These are phyloP conservation scores for Gobiocypris rarus DNA, from an alignment of 2,113 vertebrate genomes.

Conservation along the genomic window DNA sequence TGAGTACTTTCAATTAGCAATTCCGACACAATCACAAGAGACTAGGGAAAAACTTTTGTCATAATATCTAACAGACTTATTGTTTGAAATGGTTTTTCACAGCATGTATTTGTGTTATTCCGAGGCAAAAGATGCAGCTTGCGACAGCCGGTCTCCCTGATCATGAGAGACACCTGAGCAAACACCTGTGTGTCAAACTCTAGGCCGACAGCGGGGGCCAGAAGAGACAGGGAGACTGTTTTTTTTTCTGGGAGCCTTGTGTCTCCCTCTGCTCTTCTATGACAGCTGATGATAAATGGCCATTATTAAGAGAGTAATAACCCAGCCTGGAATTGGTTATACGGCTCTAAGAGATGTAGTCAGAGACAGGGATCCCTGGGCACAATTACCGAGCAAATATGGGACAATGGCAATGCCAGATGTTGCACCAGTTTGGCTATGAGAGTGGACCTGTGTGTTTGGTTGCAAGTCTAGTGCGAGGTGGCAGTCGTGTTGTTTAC, in stretches of 20 bases:
- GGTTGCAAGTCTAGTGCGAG: constrained; percentile 50
- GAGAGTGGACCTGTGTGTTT: constrained; percentile 48
- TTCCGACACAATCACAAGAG: constrained; percentile 15
- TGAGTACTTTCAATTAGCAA: background rate
- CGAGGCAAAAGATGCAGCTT: constrained; percentile 34
- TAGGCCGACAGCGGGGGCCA: constrained; percentile 43
- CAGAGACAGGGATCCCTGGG: constrained; percentile 64
- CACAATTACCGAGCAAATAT: constrained; percentile 70
- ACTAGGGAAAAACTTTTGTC: background rate
- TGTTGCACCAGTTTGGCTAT: constrained; percentile 65
- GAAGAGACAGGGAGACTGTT: constrained; percentile 46
- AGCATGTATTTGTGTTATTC: constrained; percentile 33
- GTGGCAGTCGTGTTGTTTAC: constrained; percentile 50
- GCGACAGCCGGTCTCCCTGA: constrained; percentile 35
- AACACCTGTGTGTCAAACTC: constrained; percentile 61
- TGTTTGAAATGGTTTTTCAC: constrained; percentile 7
- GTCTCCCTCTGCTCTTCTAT: constrained; percentile 53
- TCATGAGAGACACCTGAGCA: constrained; percentile 51
- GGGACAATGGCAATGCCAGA: constrained; percentile 68
- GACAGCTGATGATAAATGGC: constrained; percentile 79
- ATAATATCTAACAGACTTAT: background rate
- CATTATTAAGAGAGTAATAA: constrained; percentile 73
- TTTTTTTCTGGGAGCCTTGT: constrained; percentile 50
- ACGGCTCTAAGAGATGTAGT: constrained; percentile 49
- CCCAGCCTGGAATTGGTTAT: constrained; percentile 57